A percentile compares a stretch with the other conserved stretches of the same genome.
These are phyloP conservation scores for Lichenostomus cassidix DNA, from an alignment of 2,113 vertebrate species.

Conservation along the genomic window DNA sequence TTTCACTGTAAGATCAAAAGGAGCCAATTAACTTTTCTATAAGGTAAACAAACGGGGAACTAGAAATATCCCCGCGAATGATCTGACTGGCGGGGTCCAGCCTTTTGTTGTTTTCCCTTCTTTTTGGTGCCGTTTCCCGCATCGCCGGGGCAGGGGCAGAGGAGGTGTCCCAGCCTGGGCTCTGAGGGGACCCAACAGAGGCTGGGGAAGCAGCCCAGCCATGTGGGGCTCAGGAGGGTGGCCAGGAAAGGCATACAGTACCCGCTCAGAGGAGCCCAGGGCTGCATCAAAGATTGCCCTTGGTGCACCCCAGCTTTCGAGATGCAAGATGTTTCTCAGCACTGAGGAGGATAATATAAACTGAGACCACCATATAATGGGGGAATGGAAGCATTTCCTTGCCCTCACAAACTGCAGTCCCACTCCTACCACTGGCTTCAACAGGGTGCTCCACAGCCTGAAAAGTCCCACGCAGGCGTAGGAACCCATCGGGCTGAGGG, in stretches of 20 bases:
- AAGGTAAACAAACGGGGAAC: constrained; percentile 77
- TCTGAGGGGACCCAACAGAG: rapidly evolving
- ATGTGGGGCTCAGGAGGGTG: rapidly evolving
- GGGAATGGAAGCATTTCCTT: not conserved
- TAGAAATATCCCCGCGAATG: constrained; percentile 69
- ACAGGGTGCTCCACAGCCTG: rapidly evolving
- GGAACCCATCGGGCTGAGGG: rapidly evolving
- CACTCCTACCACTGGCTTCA: rapidly evolving
- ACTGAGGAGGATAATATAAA: not conserved
- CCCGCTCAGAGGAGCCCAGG: rapidly evolving
- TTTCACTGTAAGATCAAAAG: constrained; percentile 78
- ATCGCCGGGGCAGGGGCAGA: rapidly evolving
- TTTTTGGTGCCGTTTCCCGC: not conserved
- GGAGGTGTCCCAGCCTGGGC: rapidly evolving
- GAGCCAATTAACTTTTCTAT: constrained; percentile 79
- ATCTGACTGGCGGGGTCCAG: not conserved
- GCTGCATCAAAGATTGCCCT: not conserved
- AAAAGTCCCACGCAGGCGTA: rapidly evolving
- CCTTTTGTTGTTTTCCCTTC: constrained; percentile 44
- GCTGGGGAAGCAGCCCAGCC: not conserved
- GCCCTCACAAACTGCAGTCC: not conserved
- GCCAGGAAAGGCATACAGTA: rapidly evolving
- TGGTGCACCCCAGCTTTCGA: not conserved
- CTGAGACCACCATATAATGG: rapidly evolving
- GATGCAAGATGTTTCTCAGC: not conserved